Percentiles rank a stretch among this genome's conserved stretches.
phyloP scores from a whole-genome alignment of 2,113 vertebrate species.

The Sinosuthora webbiana region DNA sequence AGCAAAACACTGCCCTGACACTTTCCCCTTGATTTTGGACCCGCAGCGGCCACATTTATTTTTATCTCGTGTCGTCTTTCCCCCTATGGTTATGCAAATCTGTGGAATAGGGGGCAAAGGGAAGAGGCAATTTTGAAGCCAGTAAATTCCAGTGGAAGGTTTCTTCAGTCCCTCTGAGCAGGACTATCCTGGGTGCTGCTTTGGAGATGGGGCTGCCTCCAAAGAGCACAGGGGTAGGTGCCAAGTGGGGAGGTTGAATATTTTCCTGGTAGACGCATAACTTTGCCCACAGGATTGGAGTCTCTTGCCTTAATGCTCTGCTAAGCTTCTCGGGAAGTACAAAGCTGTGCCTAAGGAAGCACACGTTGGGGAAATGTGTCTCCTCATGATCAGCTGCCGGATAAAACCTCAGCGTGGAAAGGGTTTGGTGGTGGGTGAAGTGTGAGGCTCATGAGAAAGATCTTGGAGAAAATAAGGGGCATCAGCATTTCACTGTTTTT shows the following conservation, averaged over 20 bases:
- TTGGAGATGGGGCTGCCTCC: slow-evolving; percentile 31
- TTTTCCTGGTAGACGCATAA: slow-evolving; percentile 55
- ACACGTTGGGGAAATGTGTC: slow-evolving; percentile 16
- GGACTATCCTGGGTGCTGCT: slow-evolving; percentile 32
- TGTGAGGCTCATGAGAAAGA: not conserved
- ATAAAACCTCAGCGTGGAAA: not conserved
- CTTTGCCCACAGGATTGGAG: slow-evolving; percentile 36
- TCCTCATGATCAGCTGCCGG: not conserved
- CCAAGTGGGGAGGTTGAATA: slow-evolving; percentile 55
- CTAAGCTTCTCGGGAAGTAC: slow-evolving; percentile 1
- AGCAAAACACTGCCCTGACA: slow-evolving; percentile 64
- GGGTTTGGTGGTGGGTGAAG: not conserved
- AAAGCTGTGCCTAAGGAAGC: not conserved
- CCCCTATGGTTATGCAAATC: slow-evolving; percentile 66
- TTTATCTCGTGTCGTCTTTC: slow-evolving; percentile 49
- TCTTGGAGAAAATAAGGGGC: not conserved
- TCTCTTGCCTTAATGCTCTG: slow-evolving; percentile 40
- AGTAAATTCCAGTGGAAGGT: slow-evolving; percentile 40
- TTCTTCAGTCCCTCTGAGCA: not conserved
- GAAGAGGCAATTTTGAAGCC: slow-evolving; percentile 68
- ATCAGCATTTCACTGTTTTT: not conserved
- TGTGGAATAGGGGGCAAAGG: slow-evolving; percentile 48
- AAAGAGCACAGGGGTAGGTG: slow-evolving; percentile 36
- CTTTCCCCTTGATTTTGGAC: slow-evolving; percentile 66
- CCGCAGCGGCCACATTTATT: slow-evolving; percentile 33